A percentile compares a stretch with the other conserved stretches of the same genome.
These are phyloP conservation scores for Amniataba percoides DNA, from an alignment of 2,797 vertebrate genomes.

Conservation along the genomic window DNA sequence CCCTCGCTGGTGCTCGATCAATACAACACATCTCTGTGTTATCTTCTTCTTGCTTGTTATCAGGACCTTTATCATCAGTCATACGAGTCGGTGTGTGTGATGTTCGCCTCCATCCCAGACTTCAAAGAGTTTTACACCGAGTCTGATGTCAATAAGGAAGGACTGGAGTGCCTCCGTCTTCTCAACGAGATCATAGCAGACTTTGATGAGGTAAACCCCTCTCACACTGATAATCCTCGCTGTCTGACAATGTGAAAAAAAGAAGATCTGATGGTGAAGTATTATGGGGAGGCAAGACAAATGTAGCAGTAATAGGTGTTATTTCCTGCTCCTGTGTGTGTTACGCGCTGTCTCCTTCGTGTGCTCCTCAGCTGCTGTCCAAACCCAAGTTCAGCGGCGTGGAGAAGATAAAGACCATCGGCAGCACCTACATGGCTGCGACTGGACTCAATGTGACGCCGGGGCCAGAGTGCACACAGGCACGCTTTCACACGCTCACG, in stretches of 20 bases:
- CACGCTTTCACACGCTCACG: conserved; percentile 59
- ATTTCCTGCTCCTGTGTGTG: background rate
- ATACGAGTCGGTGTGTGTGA: conserved; percentile 96
- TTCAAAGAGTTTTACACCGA: conserved; percentile 99
- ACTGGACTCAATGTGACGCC: conserved; percentile 93
- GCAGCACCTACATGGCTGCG: conserved; percentile 98
- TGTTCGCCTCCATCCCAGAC: conserved; percentile 98
- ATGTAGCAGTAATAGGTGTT: background rate
- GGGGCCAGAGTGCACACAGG: conserved; percentile 93
- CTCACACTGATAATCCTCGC: conserved; percentile 24
- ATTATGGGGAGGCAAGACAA: background rate
- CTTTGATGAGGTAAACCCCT: conserved; percentile 92
- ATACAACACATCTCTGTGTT: conserved; percentile 31
- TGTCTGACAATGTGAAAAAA: conserved; percentile 4
- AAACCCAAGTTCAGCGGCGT: conserved; percentile 98
- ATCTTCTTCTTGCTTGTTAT: conserved; percentile 54
- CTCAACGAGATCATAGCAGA: conserved; percentile 98
- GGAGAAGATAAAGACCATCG: conserved; percentile 99
- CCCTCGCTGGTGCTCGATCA: conserved; percentile 13
- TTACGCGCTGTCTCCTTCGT: background rate
- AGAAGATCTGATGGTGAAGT: background rate
- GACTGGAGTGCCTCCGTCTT: conserved; percentile 95
- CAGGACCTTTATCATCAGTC: conserved; percentile 98
- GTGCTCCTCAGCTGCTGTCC: conserved; percentile 89
- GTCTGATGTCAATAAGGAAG: conserved; percentile 98